Base-by-base conservation (phyloP, 2,888 invertebrate genomes). In the Drosophila antonietae region DNA sequence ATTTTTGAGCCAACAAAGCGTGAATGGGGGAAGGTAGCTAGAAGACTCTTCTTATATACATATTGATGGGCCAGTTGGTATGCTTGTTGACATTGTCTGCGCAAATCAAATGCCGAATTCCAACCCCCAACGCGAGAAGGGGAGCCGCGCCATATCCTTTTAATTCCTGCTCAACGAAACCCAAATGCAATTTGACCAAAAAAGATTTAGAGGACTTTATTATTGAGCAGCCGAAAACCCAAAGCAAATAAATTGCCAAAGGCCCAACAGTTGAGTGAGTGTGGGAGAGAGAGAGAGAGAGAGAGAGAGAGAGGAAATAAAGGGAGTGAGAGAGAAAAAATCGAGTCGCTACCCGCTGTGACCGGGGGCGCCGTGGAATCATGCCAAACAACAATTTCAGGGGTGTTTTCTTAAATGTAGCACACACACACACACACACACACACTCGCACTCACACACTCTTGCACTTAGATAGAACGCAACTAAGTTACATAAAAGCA, bases 181-280 rank as follows among this genome's bases (percentile, higher is more conserved):
- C 72, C 74, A 82, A 80, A 80, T 82, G 78, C 73, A 80, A 82
- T 82, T 82, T 80, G 75, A 83, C 82, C 82, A 83, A 82, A 80
- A 78, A 78, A 79, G 79, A 80, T 77, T 81, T 81, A 75, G 68
- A 79, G 81, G 75, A 83, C 82, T 83, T 80, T 76, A 82, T 80
- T 83, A 80, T 78, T 75, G 77, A 70, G 77, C 77, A 52, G 47
- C 67, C 44, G 20, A 49, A 68, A 65, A 64, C 62, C 76, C 62
- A 65, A 68, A 65, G 51, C 75, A 80, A 80, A 83, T 83, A 83
- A 81, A 83, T 83, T 80, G 76, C 75, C 62, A 59, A 37, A 18
- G 60, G 55, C 33, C 44, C 53, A 28, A 59, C 62, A 71, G 62
- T 51, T 58, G 53, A 57, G 31, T 1, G 56, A 46, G 23, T 37